Percentiles rank a stretch among this genome's conserved stretches.
Evolutionary conservation across 2,113 vertebrate species (phyloP).

Genomic region (Phalacrocorax aristotelis): DNA sequence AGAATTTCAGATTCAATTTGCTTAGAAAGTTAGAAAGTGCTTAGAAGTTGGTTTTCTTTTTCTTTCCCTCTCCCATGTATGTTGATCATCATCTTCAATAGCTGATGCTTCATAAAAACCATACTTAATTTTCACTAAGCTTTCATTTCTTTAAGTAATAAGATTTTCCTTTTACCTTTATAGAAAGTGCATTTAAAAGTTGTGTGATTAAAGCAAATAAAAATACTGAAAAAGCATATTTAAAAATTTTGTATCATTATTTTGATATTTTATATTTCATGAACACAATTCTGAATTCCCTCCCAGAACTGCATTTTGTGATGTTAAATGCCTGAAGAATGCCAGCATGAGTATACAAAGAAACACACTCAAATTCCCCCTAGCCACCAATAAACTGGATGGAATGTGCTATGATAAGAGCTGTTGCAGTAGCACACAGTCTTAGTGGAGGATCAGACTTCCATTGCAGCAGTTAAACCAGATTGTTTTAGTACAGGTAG

Average conservation of each 20-base stretch:
- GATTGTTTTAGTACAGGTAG: background rate
- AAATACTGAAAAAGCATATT: background rate
- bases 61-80: background rate
- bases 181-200: background rate
- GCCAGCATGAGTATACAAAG: background rate
- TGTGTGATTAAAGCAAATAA: constrained; percentile 21
- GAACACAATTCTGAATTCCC: background rate
- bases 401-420: background rate
- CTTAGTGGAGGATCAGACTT: background rate
- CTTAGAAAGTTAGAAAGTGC: background rate
- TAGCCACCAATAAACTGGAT: background rate
- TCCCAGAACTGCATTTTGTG: background rate
- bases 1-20: background rate
- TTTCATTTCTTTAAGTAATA: background rate
- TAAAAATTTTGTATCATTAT: background rate
- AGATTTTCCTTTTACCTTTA: background rate
- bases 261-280: background rate
- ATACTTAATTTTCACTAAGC: background rate
- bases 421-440: too few species aligned
- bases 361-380: background rate
- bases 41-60: background rate
- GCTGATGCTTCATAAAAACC: background rate
- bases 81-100: background rate
- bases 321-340: constrained; percentile 4
- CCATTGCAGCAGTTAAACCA: background rate